Evolutionary conservation across 2,113 vertebrate species (phyloP).

Genomic region (Proteles cristata): DNA sequence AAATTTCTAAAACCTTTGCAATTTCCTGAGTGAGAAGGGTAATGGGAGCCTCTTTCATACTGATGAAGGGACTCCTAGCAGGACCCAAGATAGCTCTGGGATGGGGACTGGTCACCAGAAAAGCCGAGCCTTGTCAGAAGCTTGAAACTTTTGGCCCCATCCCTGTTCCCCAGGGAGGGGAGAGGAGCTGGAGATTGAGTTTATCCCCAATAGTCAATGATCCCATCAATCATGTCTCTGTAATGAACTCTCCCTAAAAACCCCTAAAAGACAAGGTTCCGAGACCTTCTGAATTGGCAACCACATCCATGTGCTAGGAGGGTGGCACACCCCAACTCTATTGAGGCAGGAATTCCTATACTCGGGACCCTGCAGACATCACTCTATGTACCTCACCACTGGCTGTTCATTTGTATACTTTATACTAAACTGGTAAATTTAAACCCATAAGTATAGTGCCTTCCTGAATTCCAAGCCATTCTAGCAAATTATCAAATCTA

Average conservation of each 20-base stretch:
- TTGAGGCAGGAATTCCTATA: not conserved
- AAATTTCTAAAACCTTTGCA: not conserved
- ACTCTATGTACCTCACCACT: not conserved
- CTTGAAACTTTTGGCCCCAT: not conserved
- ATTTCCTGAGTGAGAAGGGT: not conserved
- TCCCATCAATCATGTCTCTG: not conserved
- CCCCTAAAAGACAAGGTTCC: not conserved
- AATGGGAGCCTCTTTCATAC: not conserved
- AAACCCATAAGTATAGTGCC: not conserved
- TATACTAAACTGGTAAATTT: not conserved
- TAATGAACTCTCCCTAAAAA: not conserved
- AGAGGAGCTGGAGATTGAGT: not conserved
- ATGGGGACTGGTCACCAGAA: not conserved
- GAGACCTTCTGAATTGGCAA: not conserved
- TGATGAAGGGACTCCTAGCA: not conserved
- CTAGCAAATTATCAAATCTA: not conserved
- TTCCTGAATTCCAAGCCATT: not conserved
- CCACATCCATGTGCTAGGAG: not conserved
- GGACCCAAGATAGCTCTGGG: not conserved
- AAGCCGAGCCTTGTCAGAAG: not conserved
- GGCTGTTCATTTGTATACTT: not conserved
- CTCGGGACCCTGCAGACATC: not conserved
- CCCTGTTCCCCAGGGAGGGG: not conserved
- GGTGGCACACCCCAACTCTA: fast-evolving
- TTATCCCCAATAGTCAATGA: not conserved